Evolutionary conservation across 2,113 vertebrate genomes (phyloP), one percentile per base, ranked within the genome.

Genomic region (Epinephelus moara): DNA sequence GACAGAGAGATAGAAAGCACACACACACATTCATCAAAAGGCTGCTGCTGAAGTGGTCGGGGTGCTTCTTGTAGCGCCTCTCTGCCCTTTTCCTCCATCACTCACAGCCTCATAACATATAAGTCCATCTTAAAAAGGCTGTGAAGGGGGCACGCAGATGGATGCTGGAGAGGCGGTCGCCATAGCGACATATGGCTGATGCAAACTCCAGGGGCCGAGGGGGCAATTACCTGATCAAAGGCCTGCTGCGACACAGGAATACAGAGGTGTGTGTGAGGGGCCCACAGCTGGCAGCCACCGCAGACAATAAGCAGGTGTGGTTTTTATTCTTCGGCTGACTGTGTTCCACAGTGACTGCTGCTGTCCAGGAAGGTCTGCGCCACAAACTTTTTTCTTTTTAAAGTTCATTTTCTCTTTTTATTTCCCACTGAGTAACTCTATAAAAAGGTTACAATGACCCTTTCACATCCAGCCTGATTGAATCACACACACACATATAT

Each of bases 221-320:
- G 91, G 91, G 93, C 94, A 94, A 95, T 96, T 95, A 95, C 91
- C 90, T 93, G 95, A 96, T 96, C 93, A 96, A 96, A 96, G 94
- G 91, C 89, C 84, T 81, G 81, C 61, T 84, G 88, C 27, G 52
- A 88, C 82, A 74, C 80, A 82, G 81, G 80, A 78, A 89, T 70
- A 91, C 59, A 90, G 91, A 87, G 80, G 82, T 90, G 90, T 80
- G 81, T 71, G 6, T 80, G 86, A 81, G 88, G 75, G 80, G 70
- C 78, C 88, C 76, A 87, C 92, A 94, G 93, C 93, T 94, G 94
- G 75, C 82, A 69, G 83, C 82, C 33, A 17, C 42, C 25, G 61
- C 81, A 77, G 19, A 92, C 91, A 89, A 87, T 85, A 82, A 52
- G 50, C 86, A 88, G 82, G 55, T 89, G 81, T 55, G 73, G 2